Evolutionary conservation across 2,888 invertebrate species (phyloP).

Genomic region (Trissolcus brochymenae): DNA sequence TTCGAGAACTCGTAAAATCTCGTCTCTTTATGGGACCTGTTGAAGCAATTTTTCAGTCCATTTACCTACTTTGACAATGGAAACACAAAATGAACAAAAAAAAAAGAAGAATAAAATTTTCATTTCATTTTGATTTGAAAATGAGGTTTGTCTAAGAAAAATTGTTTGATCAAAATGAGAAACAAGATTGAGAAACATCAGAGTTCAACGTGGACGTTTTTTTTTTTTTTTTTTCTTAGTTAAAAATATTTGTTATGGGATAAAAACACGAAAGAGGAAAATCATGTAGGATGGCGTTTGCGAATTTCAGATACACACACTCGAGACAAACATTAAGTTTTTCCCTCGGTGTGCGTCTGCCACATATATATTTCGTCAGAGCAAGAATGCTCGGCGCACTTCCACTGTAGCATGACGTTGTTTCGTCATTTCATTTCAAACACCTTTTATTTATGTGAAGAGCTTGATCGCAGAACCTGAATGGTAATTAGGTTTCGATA

Average conservation of each 20-base stretch:
- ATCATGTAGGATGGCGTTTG: background rate
- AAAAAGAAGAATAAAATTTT: too few species aligned
- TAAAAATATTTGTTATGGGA: background rate
- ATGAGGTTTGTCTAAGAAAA: background rate
- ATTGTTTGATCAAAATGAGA: background rate
- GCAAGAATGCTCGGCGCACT: slow-evolving; percentile 36
- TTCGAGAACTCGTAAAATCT: slow-evolving; percentile 26
- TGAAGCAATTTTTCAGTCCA: slow-evolving; percentile 31
- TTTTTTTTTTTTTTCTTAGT: background rate
- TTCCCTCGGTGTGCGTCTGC: slow-evolving; percentile 17
- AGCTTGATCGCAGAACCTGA: slow-evolving; percentile 31
- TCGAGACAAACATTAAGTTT: slow-evolving; percentile 7
- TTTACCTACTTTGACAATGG: slow-evolving; percentile 40
- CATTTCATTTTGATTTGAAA: too few species aligned
- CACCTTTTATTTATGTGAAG: slow-evolving; percentile 45
- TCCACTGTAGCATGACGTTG: slow-evolving; percentile 48
- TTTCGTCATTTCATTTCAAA: slow-evolving; percentile 53
- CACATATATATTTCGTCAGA: slow-evolving; percentile 42
- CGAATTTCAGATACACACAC: background rate
- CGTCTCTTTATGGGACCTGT: slow-evolving; percentile 15
- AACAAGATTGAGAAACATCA: background rate
- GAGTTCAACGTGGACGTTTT: too few species aligned
- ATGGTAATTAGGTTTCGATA: slow-evolving; percentile 19
- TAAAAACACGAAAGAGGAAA: background rate
- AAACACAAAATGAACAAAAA: background rate